phyloP scores from a whole-genome alignment of 2,888 invertebrate genomes.

The Papilio demoleus region DNA sequence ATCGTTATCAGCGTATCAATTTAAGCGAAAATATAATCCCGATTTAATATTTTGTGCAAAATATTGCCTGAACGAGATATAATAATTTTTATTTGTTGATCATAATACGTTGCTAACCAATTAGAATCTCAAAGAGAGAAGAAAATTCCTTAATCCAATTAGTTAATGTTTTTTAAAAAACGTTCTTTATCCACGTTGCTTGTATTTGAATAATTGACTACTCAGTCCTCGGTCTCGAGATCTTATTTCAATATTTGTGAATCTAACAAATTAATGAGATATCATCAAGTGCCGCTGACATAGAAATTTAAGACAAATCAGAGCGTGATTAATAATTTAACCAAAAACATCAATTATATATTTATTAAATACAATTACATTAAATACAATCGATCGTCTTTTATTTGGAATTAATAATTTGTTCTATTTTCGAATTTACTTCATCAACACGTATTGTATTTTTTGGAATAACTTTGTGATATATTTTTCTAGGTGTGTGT shows the following conservation, averaged over 20 bases:
- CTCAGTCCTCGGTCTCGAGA: background rate
- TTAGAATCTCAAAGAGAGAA: background rate
- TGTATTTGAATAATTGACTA: constrained; percentile 13
- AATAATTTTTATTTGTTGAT: background rate
- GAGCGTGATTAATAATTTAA: background rate
- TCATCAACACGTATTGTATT: too few species aligned
- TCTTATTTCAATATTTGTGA: constrained; percentile 7
- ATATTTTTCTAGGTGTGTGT: too few species aligned
- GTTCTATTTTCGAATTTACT: too few species aligned
- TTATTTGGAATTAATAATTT: too few species aligned
- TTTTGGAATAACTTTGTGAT: too few species aligned
- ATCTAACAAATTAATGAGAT: constrained; percentile 9
- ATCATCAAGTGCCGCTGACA: background rate
- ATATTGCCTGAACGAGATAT: background rate
- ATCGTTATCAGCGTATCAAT: background rate
- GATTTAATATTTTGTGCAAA: background rate
- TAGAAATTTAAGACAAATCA: background rate
- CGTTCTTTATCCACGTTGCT: background rate
- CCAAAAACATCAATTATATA: background rate
- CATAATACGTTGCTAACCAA: background rate
- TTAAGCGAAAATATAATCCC: background rate
- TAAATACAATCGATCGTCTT: too few species aligned
- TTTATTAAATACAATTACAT: too few species aligned
- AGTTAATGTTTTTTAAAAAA: background rate
- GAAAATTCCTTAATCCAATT: background rate